Evolutionary conservation across 2,113 vertebrate species (phyloP).

Genomic region (Otocyon megalotis): DNA sequence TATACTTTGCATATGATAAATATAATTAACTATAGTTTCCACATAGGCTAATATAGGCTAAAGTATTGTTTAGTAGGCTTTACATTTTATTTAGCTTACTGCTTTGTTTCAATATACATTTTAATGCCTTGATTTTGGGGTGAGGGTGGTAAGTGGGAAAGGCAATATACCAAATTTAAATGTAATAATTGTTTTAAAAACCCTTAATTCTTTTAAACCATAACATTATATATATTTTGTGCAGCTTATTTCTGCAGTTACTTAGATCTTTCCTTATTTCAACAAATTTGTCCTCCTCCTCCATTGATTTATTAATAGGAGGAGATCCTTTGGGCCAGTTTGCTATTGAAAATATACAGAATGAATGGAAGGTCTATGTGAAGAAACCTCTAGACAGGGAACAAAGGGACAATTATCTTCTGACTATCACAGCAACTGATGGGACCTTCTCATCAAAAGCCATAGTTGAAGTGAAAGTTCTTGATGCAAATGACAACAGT

Average conservation of each 20-base stretch:
- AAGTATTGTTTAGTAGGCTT: background rate
- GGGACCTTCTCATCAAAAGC: conserved; percentile 96
- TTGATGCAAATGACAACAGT: conserved; percentile 98
- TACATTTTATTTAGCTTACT: conserved; percentile 46
- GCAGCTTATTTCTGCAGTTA: background rate
- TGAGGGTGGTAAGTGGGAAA: background rate
- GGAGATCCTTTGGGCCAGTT: conserved; percentile 97
- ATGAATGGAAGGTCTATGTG: conserved; percentile 98
- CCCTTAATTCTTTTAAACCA: background rate
- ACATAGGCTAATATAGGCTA: background rate
- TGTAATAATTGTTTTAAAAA: background rate
- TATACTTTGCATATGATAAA: background rate
- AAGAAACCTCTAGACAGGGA: conserved; percentile 96
- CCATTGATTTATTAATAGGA: conserved; percentile 88
- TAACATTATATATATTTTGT: background rate
- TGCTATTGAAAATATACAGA: conserved; percentile 94
- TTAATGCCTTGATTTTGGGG: conserved; percentile 1
- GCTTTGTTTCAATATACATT: background rate
- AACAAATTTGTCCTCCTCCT: conserved; percentile 38
- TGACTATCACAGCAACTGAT: conserved; percentile 97
- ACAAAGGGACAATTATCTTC: conserved; percentile 95
- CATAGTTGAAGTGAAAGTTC: conserved; percentile 97
- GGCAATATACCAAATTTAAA: background rate
- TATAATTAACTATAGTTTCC: background rate
- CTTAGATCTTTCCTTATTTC: background rate